Base-by-base conservation (phyloP, 2,888 invertebrate genomes). In the Ochropleura leucogaster region DNA sequence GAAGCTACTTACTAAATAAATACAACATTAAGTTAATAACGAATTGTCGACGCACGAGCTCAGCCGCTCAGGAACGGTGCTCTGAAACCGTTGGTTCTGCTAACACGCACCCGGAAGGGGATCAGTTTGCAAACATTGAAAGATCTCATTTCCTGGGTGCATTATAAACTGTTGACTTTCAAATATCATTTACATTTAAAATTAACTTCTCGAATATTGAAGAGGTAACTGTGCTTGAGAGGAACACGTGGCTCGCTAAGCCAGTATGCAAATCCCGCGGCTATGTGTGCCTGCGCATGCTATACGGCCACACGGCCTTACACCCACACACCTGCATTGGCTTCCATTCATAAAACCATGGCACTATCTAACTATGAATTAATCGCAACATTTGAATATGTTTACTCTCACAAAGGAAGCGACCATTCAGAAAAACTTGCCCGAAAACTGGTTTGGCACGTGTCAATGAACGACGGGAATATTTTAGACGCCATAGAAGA, bases 301-400 rank as follows among this genome's bases (percentile, higher is more conserved):
- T 44, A 44, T 44, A 44, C 62, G 84, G 83, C 82, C 86, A 90
- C 88, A 87, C 89, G 85, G 87, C 85, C 86, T 82, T 83, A 85
- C 91, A 93, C 95, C 79, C 94, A 95, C 95, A 79, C 80, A 80
- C 85, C 89, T 91, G 92, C 74, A 84, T 82, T 88, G 85, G 83
- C 90, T 92, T 95, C 95, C 96, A 96, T 96, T 96, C 96, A 96
- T 96, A 96, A 96, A 95, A 95, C 90, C 94, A 92, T 93, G 93
- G 93, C 92, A 95, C 95, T 95, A 96, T 94, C 95, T 93, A 95
- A 94, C 96, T 92, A 96, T 96, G 96, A 96, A 96, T 96, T 96
- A 96, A 96, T 96, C 95, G 96, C 96, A 95, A 96, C 96, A 95
- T 96, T 96, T 95, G 95, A 96, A 96, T 96, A 95, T 95, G 95